Evolutionary conservation across 2,797 vertebrate species (phyloP), one percentile per base, ranked within the genome.

Genomic region (Rhinogobio ventralis): DNA sequence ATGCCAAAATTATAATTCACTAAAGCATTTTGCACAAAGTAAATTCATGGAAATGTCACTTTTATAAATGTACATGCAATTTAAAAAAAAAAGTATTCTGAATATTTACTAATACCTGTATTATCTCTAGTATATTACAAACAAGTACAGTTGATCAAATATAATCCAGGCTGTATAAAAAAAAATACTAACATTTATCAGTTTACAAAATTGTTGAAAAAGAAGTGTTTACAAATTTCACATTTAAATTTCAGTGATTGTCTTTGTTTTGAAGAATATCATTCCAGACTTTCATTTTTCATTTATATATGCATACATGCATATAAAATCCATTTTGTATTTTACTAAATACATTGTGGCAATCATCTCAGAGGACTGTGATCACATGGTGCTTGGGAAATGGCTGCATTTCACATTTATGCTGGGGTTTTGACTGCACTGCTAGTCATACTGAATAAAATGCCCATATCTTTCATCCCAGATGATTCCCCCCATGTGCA

Each of bases 1-100:
- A 96, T 95, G 96, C 97, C 97, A 96, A 97, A 93, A 96, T 95
- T 93, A 93, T 96, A 95, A 94, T 95, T 96, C 95, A 96, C 95
- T 95, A 94, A 95, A 96, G 95, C 95, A 94, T 96, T 96, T 97
- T 97, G 97, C 96, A 96, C 96, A 92, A 91, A 64, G 90, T 91
- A 86, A 92, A 94, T 93, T 91, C 90, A 94, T 91, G 89, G 91
- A 91, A 91, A 89, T 92, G 94, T 95, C 94, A 95, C 94, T 95
- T 96, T 94, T 95, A 92, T 95, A 94, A 92, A 94, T 95, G 94
- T 95, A 95, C 93, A 93, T 95, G 92, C 90, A 94, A 93, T 92
- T 91, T 42, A 42, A 77, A 90, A 89, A 88, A 90, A 94, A 90
- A 94, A 93, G 91, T 93, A 95, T 95, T 94, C 91, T 89, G 91